Evolutionary conservation across 1,140 invertebrate species (phyloP), one percentile per base, ranked within the genome.

Genomic region (Periplaneta americana): DNA sequence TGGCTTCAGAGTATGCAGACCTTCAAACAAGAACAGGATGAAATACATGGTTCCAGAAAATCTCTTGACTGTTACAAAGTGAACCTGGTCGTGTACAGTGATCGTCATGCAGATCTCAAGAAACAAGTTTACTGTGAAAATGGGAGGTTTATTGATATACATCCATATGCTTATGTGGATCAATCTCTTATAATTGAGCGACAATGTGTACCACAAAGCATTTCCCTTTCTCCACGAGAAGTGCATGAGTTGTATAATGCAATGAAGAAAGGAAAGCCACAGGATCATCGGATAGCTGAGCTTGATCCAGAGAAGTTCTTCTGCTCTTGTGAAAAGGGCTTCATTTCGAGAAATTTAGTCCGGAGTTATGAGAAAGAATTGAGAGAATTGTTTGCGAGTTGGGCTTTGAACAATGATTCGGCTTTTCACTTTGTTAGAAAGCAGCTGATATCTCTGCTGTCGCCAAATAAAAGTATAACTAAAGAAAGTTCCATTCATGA

Each of bases 61-160:
- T 2, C 4, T 13, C 32, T 74, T 66, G 39, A 74, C 79, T 82
- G 79, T 10, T 84, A 84, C 39, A 35, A 74, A 81, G 84, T 85
- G 35, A 34, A 80, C 13, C 34, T 84, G 34, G 83, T 85, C 17
- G 77, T 82, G 17, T 80, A 85, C 66, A 39, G 18, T 5, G 83
- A 84, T 75, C 74, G 83, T 17, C 83, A 85, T 82, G 39, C 83
- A 28, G 83, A 85, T 80, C 82, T 85, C 37, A 82, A 75, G 18
- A 85, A 84, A 75, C 82, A 80, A 57, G 33, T 83, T 35, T 84
- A 82, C 28, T 84, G 83, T 80, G 76, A 74, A 13, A 34, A 83
- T 74, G 48, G 76, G 9, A 35, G 48, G 36, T 28, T 84, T 36
- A 77, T 81, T 13, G 81, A 82, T 78, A 39, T 83, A 37, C 83